Evolutionary conservation across 2,113 vertebrate genomes (phyloP), one percentile per base, ranked within the genome.

Genomic region (Rostratula benghalensis): DNA sequence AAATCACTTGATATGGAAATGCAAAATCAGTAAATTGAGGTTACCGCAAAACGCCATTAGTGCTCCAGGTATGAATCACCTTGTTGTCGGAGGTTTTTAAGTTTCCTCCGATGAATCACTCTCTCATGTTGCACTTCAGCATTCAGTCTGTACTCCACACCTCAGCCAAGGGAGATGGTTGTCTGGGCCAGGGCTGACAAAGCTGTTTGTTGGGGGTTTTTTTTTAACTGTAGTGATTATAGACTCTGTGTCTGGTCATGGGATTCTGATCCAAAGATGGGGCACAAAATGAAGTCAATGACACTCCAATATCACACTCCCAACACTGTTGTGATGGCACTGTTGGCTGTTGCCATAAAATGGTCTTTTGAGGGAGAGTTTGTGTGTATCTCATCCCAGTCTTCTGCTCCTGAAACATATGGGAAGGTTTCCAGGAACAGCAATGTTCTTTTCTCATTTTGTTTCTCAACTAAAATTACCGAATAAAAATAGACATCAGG

Each of bases 401-500:
- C 48, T 80, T 70, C 84, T 35, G 68, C 57, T 94, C 48, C 48
- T 53, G 59, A 19, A 84, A 37, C 22, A 35, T 46, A 10, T 10
- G 57, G 75, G 73, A 96, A 73, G 11, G 17, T 45, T 90, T 87
- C 88, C 86, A 75, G 27, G 48, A 61, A 87, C 1, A 94, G 23
- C 30, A 83, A 77, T 10, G 7, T 31, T 83, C 76, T 90, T 83
- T 31, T 33, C 68, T 70, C 60, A 56, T 86, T 92, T 86, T 91
- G 11, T 80, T 86, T 60, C 85, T 86, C 64, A 74, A 59, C 43
- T 27, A 80, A 86, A 86, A 83, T 68, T 61, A 60, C 53, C 48
- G 80, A 60, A 43, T 90, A 87, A 93, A 96, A 96, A 84, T 69
- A 96, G 77, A 84, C 86, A 81, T 46, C 45, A 70, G 48, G 65